Base-by-base conservation (phyloP, 1,140 invertebrate species). In the Drosophila lacertosa region DNA sequence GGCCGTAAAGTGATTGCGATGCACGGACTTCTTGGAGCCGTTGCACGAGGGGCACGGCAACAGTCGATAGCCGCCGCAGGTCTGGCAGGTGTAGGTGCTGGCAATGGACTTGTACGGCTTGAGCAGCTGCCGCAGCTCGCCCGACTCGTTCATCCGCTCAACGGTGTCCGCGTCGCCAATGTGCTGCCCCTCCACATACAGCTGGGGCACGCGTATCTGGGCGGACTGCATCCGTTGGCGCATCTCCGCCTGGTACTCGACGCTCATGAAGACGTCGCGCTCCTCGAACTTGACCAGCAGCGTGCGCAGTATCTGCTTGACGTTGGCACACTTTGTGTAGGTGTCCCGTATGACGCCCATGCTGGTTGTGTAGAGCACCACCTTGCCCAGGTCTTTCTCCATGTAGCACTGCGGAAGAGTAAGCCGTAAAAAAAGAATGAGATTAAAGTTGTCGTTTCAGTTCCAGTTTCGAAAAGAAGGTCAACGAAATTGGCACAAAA, bases 1-100 rank as follows among this genome's bases (percentile, higher is more conserved):
- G 16, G 96, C 95, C 0, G 97, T 98, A 91, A 98, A 99, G 84
- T 98, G 95, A 92, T 99, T 98, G 75, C 97, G 93, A 89, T 98
- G 96, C 2, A 97, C 94, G 6, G 97, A 98, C 92, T 98, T 98
- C 93, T 99, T 99, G 90, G 97, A 98, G 6, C 98, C 98, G 84
- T 97, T 97, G 93, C 98, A 99, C 40, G 96, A 94, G 5, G 94
- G 93, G 91, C 98, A 99, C 0, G 97, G 96, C 32, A 98, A 93
- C 50, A 97, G 94, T 42, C 97, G 93, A 92, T 97, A 98, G 1
- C 97, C 98, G 6, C 98, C 98, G 91, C 98, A 99, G 54, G 95
- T 93, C 80, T 95, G 93, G 92, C 98, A 99, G 11, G 95, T 96
- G 59, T 92, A 94, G 82, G 94, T 95, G 1, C 95, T 94, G 77